Evolutionary conservation across 1,140 invertebrate genomes (phyloP).

Genomic region (Scaptodrosophila lebanonensis): DNA sequence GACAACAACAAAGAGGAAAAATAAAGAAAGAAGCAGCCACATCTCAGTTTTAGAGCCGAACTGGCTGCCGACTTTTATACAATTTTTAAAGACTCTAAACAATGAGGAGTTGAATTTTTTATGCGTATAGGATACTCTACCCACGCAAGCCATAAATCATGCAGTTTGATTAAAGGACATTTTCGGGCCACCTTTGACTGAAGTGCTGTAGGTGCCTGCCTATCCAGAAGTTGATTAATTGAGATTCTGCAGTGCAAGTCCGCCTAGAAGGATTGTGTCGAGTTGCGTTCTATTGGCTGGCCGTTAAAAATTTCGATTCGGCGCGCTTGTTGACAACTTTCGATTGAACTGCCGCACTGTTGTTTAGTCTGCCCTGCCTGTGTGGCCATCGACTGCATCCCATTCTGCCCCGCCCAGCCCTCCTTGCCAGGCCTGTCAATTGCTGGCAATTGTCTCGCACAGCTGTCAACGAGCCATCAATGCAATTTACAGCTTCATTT

Average conservation of each 20-base stretch:
- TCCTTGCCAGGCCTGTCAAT: not conserved
- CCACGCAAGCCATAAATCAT: conserved; percentile 53
- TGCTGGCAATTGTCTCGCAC: conserved; percentile 54
- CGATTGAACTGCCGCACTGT: conserved; percentile 16
- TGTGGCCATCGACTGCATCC: conserved; percentile 41
- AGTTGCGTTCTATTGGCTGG: too few species aligned
- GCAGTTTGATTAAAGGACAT: conserved; percentile 60
- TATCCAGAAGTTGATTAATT: conserved; percentile 49
- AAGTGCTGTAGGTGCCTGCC: conserved; percentile 46
- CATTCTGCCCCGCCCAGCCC: conserved; percentile 3
- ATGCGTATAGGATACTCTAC: too few species aligned
- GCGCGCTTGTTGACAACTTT: conserved; percentile 59
- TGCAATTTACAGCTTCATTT: conserved; percentile 72
- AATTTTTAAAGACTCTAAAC: conserved; percentile 21
- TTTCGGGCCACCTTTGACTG: conserved; percentile 20
- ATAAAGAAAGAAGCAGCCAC: conserved; percentile 10
- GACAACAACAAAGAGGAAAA: conserved; percentile 34
- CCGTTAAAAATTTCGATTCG: conserved; percentile 60
- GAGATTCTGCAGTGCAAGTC: conserved; percentile 12
- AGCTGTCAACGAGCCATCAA: conserved; percentile 66
- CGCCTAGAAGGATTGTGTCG: conserved; percentile 51
- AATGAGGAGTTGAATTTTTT: conserved; percentile 11
- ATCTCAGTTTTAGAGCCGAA: too few species aligned
- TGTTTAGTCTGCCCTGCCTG: conserved; percentile 3
- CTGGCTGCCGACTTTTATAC: conserved; percentile 36